Base-by-base conservation (phyloP, 2,113 vertebrate species). In the Pachycephala philippinensis region DNA sequence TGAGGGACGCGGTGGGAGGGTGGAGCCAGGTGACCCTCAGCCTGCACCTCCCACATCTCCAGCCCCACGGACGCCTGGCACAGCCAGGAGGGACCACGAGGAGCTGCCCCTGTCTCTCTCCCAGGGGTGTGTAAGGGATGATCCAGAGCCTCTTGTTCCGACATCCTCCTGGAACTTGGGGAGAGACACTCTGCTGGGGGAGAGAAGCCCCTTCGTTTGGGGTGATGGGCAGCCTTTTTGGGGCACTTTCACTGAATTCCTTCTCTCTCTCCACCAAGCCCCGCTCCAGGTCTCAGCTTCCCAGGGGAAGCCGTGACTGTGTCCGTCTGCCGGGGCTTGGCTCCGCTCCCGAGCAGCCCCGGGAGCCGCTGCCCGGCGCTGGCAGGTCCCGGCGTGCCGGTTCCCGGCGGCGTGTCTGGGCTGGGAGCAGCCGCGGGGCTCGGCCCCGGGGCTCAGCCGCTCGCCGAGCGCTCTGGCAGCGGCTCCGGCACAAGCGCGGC, bases 391-490 rank as follows among this genome's bases (percentile, higher is more conserved):
- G 4, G 4, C 3, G 4, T 26, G 21, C 61, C 1, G 3, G 59
- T 65, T 96, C 92, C 47, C 90, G 72, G 56, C 23, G 7, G 66
- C 42, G 76, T 31, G 71, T 93, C 95, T 84, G 80, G 71, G 39
- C 63, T 12, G 90, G 79, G 68, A 93, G 90, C 2, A 88, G 88
- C 94, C 76, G 82, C 88, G 33, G 70, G 89, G 66, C 40, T 14
- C 88, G 88, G 42, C 70, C 88, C 35, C 82, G 88, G 87, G 94
- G 85, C 74, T 83, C 88, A 7, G 92, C 61, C 85, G 35, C 49
- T 94, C 40, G 20, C 96, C 11, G 72, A 9, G 53, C 77, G 7
- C 9, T 95, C 96, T 97, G 96, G 96, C 95, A 94, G 75, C 23
- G 22, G 88, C 90, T 50, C 50, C 96, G 78, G 94, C 89, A 84